Evolutionary conservation across 2,888 invertebrate species (phyloP).

Genomic region (Aphidoletes aphidimyza): DNA sequence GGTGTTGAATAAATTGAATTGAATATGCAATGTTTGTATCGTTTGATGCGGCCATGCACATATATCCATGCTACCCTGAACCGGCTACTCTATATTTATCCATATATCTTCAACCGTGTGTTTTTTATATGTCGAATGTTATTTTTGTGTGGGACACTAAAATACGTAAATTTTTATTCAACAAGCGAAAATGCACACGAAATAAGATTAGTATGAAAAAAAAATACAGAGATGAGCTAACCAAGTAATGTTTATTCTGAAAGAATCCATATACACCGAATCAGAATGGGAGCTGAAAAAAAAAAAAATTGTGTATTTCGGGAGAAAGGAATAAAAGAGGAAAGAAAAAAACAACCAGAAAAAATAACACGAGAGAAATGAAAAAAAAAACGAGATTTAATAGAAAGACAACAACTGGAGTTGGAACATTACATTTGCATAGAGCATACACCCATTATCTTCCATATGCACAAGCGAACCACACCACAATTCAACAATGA

Average conservation of each 20-base stretch:
- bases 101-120: slow-evolving; percentile 36
- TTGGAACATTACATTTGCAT: slow-evolving; percentile 46
- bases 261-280: not conserved
- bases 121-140: slow-evolving; percentile 45
- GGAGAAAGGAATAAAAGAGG: not conserved
- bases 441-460: slow-evolving; percentile 41
- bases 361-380: not conserved
- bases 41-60: too few species aligned
- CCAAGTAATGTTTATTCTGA: slow-evolving; percentile 36
- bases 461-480: slow-evolving; percentile 30
- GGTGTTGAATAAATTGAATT: too few species aligned
- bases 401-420: slow-evolving; percentile 49
- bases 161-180: slow-evolving; percentile 42
- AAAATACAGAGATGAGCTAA: not conserved
- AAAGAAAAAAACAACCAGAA: too few species aligned
- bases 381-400: slow-evolving; percentile 33
- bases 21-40: too few species aligned
- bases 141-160: slow-evolving; percentile 1
- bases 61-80: too few species aligned
- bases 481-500: not conserved
- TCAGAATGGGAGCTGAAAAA: not conserved
- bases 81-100: too few species aligned
- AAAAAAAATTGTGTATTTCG: too few species aligned
- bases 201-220: slow-evolving; percentile 28
- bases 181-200: not conserved